These are phyloP conservation scores for Penaeus chinensis DNA, from an alignment of 1,140 invertebrate genomes.

Conservation along the genomic window DNA sequence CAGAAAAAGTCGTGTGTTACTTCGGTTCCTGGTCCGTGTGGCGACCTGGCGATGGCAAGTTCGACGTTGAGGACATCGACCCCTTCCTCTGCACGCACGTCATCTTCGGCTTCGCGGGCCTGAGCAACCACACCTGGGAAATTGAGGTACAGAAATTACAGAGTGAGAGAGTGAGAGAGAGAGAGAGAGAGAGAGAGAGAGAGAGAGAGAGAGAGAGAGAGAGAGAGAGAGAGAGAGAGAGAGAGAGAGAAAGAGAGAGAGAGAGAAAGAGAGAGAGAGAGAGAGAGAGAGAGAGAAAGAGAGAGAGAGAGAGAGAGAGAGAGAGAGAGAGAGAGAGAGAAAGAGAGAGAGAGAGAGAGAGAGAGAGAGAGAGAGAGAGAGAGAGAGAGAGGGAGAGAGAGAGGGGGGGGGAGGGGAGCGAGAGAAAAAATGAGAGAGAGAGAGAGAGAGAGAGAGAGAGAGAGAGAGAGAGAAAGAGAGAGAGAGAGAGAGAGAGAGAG, in stretches of 20 bases:
- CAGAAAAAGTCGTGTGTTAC: conserved; percentile 74
- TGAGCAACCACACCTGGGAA: conserved; percentile 74
- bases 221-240: neutral
- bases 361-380: neutral
- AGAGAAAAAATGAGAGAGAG: neutral
- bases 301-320: neutral
- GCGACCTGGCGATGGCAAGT: conserved; percentile 66
- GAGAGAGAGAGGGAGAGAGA: neutral
- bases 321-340: neutral
- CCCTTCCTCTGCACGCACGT: conserved; percentile 70
- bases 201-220: neutral
- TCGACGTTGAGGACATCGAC: conserved; percentile 67
- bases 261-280: neutral
- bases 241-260: neutral
- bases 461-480: neutral
- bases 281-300: neutral
- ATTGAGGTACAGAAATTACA: conserved; percentile 65
- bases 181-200: neutral
- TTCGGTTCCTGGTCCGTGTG: conserved; percentile 76
- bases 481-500: neutral
- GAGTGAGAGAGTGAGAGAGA: neutral
- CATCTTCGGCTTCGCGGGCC: conserved; percentile 70
- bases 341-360: neutral
- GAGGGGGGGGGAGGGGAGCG: neutral
- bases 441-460: neutral